Percentiles rank a stretch among this genome's conserved stretches.
Evolutionary conservation across 2,797 vertebrate genomes (phyloP).

Genomic region (Enteromius treurensis): DNA sequence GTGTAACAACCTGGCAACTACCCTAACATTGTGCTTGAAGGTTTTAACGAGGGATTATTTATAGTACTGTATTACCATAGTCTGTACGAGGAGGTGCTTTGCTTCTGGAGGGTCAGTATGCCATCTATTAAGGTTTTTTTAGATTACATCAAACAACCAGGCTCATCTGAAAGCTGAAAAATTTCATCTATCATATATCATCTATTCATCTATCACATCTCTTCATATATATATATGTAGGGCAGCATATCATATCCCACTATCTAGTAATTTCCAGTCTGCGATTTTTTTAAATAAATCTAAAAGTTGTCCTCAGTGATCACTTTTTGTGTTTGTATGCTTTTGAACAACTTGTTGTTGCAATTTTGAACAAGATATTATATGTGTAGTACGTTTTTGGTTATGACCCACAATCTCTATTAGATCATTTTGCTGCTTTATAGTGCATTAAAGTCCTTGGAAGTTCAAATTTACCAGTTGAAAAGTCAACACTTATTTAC

Average conservation of each 20-base stretch:
- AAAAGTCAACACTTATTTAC: no score
- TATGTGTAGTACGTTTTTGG: not conserved
- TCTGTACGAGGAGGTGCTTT: not conserved
- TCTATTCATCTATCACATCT: no score
- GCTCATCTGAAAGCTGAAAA: not conserved
- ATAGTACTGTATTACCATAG: not conserved
- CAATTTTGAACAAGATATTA: not conserved
- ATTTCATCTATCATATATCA: no score
- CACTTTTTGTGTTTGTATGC: not conserved
- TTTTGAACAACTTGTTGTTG: not conserved
- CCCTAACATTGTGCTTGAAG: not conserved
- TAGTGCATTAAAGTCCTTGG: no score
- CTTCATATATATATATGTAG: no score
- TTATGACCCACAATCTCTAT: not conserved
- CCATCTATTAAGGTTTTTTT: not conserved
- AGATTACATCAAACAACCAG: not conserved
- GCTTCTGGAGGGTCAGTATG: not conserved
- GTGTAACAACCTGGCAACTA: not conserved
- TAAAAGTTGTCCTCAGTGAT: not conserved
- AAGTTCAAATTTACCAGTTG: no score
- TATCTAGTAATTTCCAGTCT: not conserved
- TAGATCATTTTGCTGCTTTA: not conserved
- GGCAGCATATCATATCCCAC: not conserved
- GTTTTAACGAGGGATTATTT: not conserved
- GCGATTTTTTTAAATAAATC: not conserved